Conservation (phyloP, 92 coral and sea anemone species). For the Actinostola sp. region DNA sequence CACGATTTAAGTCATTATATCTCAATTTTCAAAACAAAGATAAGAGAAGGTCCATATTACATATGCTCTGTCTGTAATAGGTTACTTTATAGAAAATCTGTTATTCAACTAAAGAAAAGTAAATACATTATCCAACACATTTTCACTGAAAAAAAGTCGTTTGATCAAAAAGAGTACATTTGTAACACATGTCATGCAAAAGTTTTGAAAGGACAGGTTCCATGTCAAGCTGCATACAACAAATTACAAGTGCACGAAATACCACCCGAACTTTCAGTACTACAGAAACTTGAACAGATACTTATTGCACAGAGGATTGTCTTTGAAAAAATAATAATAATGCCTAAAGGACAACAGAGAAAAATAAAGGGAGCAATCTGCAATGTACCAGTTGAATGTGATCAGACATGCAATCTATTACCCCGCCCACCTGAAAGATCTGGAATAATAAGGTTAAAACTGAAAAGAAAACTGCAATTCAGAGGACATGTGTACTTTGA, state of each 20-base stretch:
- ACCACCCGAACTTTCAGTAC: constrained; percentile 49
- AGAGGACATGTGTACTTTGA: constrained; percentile 73
- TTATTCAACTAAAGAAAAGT: neutral
- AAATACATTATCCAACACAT: neutral
- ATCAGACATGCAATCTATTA: constrained; percentile 53
- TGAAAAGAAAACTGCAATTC: constrained; percentile 57
- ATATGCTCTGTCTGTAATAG: constrained; percentile 59
- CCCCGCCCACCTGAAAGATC: constrained; percentile 72
- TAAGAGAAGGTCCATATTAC: constrained; percentile 67
- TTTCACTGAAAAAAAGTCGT: constrained; percentile 31
- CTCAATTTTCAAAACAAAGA: constrained; percentile 35
- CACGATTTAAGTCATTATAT: constrained; percentile 28
- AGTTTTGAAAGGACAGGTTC: constrained; percentile 46
- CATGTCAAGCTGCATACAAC: constrained; percentile 71
- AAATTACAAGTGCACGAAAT: constrained; percentile 57
- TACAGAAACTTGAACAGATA: constrained; percentile 70
- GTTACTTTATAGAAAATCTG: constrained; percentile 45
- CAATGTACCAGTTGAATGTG: constrained; percentile 77
- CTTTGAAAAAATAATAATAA: constrained; percentile 57
- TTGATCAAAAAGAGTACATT: constrained; percentile 62
- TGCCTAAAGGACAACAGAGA: constrained; percentile 71
- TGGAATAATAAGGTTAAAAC: constrained; percentile 55
- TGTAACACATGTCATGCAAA: constrained; percentile 77
- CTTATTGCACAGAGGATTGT: constrained; percentile 59
- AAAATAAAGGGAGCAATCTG: constrained; percentile 67